Conservation (phyloP, 1,140 invertebrate species). For the Papilio helenus region DNA sequence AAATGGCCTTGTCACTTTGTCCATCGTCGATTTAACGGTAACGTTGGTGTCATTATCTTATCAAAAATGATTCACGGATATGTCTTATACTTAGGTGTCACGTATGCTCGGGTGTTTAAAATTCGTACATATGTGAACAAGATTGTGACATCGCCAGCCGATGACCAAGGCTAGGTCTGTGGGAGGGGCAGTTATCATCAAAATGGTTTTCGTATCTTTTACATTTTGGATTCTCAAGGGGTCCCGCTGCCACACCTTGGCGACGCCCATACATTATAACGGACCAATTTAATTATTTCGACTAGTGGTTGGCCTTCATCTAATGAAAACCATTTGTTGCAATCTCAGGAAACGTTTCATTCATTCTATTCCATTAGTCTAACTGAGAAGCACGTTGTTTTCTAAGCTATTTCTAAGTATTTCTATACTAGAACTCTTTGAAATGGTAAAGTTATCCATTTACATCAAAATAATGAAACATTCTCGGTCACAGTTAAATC, state of each 20-base stretch:
- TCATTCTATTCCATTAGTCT: too few relatives aligned
- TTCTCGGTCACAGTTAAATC: background rate
- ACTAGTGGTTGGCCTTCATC: background rate
- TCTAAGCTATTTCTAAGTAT: too few relatives aligned
- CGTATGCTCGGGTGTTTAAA: background rate
- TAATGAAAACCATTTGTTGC: background rate
- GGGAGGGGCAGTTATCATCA: too few relatives aligned
- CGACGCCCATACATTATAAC: background rate
- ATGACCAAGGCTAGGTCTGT: too few relatives aligned
- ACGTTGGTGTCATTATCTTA: background rate
- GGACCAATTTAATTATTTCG: background rate
- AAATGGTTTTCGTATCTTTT: too few relatives aligned
- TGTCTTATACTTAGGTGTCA: background rate
- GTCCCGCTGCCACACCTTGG: too few relatives aligned
- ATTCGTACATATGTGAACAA: too few relatives aligned
- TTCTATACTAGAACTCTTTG: background rate
- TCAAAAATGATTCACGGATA: background rate
- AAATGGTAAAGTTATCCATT: background rate
- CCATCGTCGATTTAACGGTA: background rate
- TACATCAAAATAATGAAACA: background rate
- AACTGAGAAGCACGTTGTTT: too few relatives aligned
- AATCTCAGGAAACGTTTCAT: too few relatives aligned
- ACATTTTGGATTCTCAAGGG: too few relatives aligned
- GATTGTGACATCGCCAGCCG: too few relatives aligned
- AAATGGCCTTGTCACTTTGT: background rate